Evolutionary conservation across 2,888 invertebrate genomes (phyloP), one percentile per base, ranked within the genome.

Genomic region (Drosophila incognita): DNA sequence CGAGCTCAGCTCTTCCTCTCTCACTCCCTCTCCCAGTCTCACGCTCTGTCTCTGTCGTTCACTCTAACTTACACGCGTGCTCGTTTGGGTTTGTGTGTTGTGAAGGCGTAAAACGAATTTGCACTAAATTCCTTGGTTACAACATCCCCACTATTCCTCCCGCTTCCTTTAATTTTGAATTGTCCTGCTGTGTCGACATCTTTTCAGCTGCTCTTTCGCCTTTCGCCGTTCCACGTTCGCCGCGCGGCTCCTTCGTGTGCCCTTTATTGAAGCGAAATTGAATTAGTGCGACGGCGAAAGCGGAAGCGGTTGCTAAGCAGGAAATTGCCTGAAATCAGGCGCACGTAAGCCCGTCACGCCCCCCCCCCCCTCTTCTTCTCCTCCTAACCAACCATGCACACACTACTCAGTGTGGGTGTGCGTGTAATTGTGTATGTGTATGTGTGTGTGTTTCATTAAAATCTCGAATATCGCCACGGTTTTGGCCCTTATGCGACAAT

Each of bases 221-320:
- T 80, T 58, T 66, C 66, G 60, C 53, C 58, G 57, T 24, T 18
- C 35, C 53, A 4, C 46, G 8, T 52, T 68, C 60, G 79, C 85
- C 69, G 72, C 69, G 42, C 40, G 74, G 51, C 70, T 79, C 84
- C 83, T 77, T 82, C 77, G 75, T 82, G 80, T 82, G 82, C 88
- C 86, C 84, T 89, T 89, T 90, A 90, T 83, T 87, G 87, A 82
- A 78, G 79, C 80, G 74, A 89, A 87, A 87, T 87, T 90, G 89
- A 90, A 90, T 90, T 87, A 87, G 89, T 84, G 82, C 71, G 81
- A 77, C 82, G 76, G 81, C 74, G 67, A 82, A 89, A 87, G 67
- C 91, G 89, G 90, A 89, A 89, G 89, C 90, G 91, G 89, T 91
- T 89, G 89, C 91, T 89, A 83, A 89, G 91, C 89, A 90, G 89